A percentile compares a stretch with the other conserved stretches of the same genome.
Evolutionary conservation across 1,140 invertebrate genomes (phyloP).

Genomic region (Portunus trituberculatus): DNA sequence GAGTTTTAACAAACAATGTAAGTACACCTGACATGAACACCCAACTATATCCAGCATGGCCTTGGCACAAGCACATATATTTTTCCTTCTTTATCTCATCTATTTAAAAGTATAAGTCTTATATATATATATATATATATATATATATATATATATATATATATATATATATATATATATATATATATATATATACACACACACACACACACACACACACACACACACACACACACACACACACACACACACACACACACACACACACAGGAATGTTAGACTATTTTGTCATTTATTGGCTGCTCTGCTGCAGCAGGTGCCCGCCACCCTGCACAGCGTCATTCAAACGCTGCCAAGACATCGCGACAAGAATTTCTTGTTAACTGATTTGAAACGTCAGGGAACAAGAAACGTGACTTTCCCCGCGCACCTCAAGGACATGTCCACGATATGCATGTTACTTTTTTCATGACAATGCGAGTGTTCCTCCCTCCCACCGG

Average conservation of each 20-base stretch:
- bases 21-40: background rate
- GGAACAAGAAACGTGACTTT: background rate
- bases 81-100: background rate
- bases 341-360: background rate
- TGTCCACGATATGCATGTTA: background rate
- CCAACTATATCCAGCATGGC: background rate
- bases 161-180: conserved; percentile 54
- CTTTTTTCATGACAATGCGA: background rate
- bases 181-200: too few relatives aligned
- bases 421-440: background rate
- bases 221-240: conserved; percentile 52
- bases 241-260: conserved; percentile 35
- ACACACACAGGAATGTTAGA: background rate
- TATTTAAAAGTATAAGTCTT: background rate
- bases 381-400: background rate
- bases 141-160: conserved; percentile 30
- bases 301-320: background rate
- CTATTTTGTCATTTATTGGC: background rate
- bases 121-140: too few relatives aligned
- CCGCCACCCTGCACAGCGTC: background rate
- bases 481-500: background rate
- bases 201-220: too few relatives aligned
- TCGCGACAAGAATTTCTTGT: background rate
- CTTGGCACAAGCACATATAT: background rate
- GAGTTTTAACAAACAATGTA: background rate